These are phyloP conservation scores for Punctoribates punctum DNA, from an alignment of 2,888 invertebrate genomes.

Conservation along the genomic window DNA sequence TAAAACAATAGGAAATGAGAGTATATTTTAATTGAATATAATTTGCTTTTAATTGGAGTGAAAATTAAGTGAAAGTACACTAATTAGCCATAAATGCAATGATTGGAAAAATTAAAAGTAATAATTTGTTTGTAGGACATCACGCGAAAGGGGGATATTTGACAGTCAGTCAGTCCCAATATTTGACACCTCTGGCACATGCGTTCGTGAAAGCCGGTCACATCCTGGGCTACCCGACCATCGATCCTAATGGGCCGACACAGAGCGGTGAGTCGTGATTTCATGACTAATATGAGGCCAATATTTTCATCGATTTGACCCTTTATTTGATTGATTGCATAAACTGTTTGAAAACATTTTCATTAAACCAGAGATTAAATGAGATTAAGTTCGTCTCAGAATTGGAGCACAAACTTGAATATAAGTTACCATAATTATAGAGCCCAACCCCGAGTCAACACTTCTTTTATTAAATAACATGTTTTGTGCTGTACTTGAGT, in stretches of 20 bases:
- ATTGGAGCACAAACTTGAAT: neutral
- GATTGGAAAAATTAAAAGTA: neutral
- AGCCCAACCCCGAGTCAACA: too few relatives aligned
- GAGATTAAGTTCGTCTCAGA: neutral
- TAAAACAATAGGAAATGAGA: too few relatives aligned
- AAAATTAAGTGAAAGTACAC: neutral
- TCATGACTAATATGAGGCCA: neutral
- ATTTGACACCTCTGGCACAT: slow-evolving; percentile 47
- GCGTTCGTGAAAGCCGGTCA: slow-evolving; percentile 47
- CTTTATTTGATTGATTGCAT: slow-evolving; percentile 18
- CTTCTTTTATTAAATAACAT: too few relatives aligned
- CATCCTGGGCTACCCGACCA: slow-evolving; percentile 47
- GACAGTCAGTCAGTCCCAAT: slow-evolving; percentile 46
- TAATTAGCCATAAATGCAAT: neutral
- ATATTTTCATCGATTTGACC: neutral
- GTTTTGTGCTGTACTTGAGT: too few relatives aligned
- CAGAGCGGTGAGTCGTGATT: slow-evolving; percentile 45
- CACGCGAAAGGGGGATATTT: slow-evolving; percentile 49
- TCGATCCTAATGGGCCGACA: slow-evolving; percentile 48
- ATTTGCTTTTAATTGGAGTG: neutral
- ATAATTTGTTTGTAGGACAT: slow-evolving; percentile 44
- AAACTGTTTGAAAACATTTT: neutral
- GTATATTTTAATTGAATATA: neutral
- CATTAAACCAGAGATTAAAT: too few relatives aligned
- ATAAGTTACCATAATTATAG: too few relatives aligned